Evolutionary conservation across 2,797 vertebrate species (phyloP).

Genomic region (Pseudocheirus occidentalis): DNA sequence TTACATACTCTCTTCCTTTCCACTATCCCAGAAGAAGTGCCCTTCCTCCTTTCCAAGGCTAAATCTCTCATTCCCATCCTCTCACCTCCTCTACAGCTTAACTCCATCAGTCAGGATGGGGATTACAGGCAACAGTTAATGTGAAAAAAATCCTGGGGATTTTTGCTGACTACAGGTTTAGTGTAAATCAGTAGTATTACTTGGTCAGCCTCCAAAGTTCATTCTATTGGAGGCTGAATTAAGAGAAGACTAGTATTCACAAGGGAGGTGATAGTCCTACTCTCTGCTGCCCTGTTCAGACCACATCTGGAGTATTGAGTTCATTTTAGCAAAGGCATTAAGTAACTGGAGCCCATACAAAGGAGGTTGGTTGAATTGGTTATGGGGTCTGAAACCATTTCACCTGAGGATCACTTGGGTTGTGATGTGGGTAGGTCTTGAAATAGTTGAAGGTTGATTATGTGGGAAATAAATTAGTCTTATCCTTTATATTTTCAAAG

Average conservation of each 20-base stretch:
- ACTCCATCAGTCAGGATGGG: not conserved
- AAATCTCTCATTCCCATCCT: not conserved
- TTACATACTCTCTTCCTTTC: not conserved
- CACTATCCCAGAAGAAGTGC: not conserved
- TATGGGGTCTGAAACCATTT: not conserved
- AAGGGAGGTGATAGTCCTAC: not conserved
- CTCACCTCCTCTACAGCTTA: not conserved
- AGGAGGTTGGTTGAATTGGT: not conserved
- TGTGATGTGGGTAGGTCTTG: not conserved
- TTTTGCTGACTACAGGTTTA: not conserved
- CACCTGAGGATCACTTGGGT: not conserved
- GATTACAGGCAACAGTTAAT: not conserved
- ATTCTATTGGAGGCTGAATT: not conserved
- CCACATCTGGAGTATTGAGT: not conserved
- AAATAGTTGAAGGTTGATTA: not conserved
- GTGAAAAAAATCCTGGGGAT: not conserved
- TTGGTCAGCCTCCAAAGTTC: not conserved
- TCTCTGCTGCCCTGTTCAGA: not conserved
- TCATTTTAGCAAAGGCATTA: not conserved
- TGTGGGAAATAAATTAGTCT: not conserved
- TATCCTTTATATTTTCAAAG: not conserved
- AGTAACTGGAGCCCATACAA: not conserved
- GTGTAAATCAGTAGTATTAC: not conserved
- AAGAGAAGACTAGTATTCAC: not conserved
- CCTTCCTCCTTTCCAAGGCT: not conserved